A percentile compares a stretch with the other conserved stretches of the same genome.
phyloP scores from a whole-genome alignment of 2,113 vertebrate species.

The Lichenostomus cassidix region DNA sequence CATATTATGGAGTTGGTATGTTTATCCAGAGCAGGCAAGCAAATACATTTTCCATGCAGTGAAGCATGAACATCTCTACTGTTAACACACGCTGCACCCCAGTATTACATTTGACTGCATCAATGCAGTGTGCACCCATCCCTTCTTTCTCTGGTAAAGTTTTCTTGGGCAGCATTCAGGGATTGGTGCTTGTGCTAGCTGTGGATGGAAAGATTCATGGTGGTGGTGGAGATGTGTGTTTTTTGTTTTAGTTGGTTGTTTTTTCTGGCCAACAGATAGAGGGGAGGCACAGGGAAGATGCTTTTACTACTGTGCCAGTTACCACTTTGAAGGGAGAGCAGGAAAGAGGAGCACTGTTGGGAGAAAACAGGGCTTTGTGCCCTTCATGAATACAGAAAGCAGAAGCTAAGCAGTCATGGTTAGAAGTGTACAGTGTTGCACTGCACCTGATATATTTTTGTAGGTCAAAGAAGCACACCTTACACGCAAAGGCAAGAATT shows the following conservation, averaged over 20 bases:
- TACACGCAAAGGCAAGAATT: neutral
- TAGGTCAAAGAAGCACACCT: neutral
- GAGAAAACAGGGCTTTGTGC: neutral
- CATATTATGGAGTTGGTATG: neutral
- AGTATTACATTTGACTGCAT: neutral
- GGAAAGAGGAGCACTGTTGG: neutral
- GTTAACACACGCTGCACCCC: fast-evolving
- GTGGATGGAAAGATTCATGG: neutral
- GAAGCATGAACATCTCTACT: neutral
- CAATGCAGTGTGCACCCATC: neutral
- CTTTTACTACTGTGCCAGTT: neutral
- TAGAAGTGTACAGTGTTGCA: neutral
- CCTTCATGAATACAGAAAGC: neutral
- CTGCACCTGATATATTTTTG: neutral
- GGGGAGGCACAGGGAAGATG: neutral
- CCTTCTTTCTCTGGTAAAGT: neutral
- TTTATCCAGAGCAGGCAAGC: neutral
- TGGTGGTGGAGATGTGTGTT: neutral
- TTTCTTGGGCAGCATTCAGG: neutral
- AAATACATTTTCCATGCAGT: neutral
- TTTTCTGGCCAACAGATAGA: neutral
- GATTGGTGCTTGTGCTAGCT: neutral
- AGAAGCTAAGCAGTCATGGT: neutral
- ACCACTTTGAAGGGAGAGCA: neutral
- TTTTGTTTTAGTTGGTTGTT: neutral